Percentiles rank a stretch among this genome's conserved stretches.
phyloP scores from a whole-genome alignment of 2,797 vertebrate species.

The Thripadectes ignobilis region DNA sequence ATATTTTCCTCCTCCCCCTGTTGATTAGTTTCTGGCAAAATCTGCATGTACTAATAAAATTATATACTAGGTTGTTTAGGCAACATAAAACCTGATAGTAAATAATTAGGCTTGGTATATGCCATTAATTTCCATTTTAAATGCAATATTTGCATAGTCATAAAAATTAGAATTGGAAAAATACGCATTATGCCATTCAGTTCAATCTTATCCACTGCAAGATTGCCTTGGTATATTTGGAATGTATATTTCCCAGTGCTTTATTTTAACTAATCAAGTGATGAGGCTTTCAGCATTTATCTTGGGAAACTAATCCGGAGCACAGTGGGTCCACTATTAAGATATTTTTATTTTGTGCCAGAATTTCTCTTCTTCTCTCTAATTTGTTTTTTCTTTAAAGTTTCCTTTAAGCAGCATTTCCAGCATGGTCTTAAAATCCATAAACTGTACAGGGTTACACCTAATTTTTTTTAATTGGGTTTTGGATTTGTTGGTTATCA shows the following conservation, averaged over 20 bases:
- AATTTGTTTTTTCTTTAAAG: background rate
- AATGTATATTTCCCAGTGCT: background rate
- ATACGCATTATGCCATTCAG: background rate
- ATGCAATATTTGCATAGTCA: background rate
- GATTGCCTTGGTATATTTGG: background rate
- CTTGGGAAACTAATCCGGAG: background rate
- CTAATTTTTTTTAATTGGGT: rapidly evolving
- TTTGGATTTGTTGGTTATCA: background rate
- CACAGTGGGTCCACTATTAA: background rate
- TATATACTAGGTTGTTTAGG: background rate
- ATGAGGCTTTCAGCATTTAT: background rate
- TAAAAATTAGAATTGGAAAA: conserved; percentile 32
- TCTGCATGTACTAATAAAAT: background rate
- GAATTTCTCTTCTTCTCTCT: background rate
- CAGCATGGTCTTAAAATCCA: background rate
- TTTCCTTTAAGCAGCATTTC: background rate
- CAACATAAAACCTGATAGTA: background rate
- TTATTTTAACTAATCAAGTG: conserved; percentile 8
- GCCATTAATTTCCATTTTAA: conserved; percentile 20
- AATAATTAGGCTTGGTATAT: background rate
- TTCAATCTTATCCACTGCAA: background rate
- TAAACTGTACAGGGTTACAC: background rate
- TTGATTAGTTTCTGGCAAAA: background rate
- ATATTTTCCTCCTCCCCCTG: background rate
- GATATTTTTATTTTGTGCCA: background rate